Base-by-base conservation (phyloP, 2,797 vertebrate genomes). In the Hapalemur alaotrensis region DNA sequence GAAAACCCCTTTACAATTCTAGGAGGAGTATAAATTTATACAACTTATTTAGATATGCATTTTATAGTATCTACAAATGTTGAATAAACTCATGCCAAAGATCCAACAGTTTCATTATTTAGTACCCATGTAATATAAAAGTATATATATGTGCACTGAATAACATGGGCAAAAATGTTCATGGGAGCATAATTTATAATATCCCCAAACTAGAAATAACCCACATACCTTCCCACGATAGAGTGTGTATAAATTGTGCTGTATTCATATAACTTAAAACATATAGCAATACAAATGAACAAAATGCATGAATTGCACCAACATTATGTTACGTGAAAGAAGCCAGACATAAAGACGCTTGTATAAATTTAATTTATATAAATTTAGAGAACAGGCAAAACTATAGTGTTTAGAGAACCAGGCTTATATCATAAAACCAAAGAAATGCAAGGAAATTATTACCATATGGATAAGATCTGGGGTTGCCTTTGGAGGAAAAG, bases 21-120 rank as follows among this genome's bases (percentile, higher is more conserved):
- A 15, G 1, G 2, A 61, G 41, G n/a, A 57, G 1, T 43, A 25
- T 79, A 43, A 9, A 67, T 88, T 48, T 32, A 41, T 15, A 67
- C 54, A 72, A 63, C 32, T 79, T 10, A 17, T 89, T 91, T 75
- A 20, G 43, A 95, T 25, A 79, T 80, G 69, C 3, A 52, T 86
- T 93, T 89, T 69, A 10, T 79, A 73, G 73, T 52, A 46, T 23
- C 25, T 73, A 57, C 18, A 30, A 80, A 43, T 17, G 30, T 18
- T 79, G 41, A 84, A 46, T 93, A 93, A 91, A 79, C 4, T 50
- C 28, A 20, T 30, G 35, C 7, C 70, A 83, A 18, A 79, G 25
- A 46, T 22, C 35, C 8, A 73, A 22, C 20, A 13, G 1, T 23
- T 84, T 22, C 35, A 25, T 73, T 91, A 69, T 12, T 63, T 5